Evolutionary conservation across 2,113 vertebrate species (phyloP).

Genomic region (Piprites chloris): DNA sequence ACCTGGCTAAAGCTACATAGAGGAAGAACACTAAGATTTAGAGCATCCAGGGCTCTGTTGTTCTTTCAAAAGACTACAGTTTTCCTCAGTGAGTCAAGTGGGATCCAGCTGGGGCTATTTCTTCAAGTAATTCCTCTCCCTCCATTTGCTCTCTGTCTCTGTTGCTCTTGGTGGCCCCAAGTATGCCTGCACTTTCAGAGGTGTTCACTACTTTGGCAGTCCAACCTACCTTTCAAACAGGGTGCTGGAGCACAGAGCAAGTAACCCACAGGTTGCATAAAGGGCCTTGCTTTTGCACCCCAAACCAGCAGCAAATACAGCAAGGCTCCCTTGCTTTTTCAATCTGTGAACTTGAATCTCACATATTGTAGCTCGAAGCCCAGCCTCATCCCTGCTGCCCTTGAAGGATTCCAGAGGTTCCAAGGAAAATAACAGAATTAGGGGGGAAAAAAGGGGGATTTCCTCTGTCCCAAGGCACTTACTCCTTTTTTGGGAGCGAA

Average conservation of each 20-base stretch:
- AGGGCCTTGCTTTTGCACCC: background rate
- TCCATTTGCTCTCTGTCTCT: background rate
- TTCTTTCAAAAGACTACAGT: background rate
- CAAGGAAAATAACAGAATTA: background rate
- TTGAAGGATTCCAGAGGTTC: background rate
- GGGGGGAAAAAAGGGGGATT: rapidly evolving
- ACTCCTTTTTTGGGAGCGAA: background rate
- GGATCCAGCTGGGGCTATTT: background rate
- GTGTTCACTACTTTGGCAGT: background rate
- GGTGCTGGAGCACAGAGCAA: background rate
- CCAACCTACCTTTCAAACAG: background rate
- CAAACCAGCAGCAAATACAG: background rate
- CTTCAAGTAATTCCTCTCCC: background rate
- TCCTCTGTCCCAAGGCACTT: background rate
- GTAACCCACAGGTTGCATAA: background rate
- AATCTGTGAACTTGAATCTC: background rate
- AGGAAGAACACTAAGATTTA: background rate
- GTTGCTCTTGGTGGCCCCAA: background rate
- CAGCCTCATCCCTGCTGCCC: background rate
- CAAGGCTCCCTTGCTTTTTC: background rate
- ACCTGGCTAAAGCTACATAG: background rate
- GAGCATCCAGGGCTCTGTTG: background rate
- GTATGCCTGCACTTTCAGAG: background rate
- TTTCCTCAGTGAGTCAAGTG: background rate
- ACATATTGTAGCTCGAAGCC: background rate